phyloP scores from a whole-genome alignment of 2,797 vertebrate genomes.

The Tadarida brasiliensis region DNA sequence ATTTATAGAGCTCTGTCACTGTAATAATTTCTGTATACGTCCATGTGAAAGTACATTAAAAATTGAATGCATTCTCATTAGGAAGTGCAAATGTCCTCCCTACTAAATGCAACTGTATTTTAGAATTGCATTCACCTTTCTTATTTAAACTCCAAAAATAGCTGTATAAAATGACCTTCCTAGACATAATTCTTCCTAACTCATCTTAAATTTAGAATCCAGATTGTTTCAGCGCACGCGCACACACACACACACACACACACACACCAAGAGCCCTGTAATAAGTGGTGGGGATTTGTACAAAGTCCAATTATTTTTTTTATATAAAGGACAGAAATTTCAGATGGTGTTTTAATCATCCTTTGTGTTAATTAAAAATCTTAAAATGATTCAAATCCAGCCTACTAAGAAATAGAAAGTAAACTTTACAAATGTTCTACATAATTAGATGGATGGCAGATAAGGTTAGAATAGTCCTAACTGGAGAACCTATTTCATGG shows the following conservation, averaged over 20 bases:
- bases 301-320: background rate
- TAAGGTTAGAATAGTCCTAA: background rate
- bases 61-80: background rate
- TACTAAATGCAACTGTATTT: background rate
- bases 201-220: background rate
- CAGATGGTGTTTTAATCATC: background rate
- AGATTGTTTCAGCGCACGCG: background rate
- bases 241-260: too few species aligned
- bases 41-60: background rate
- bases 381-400: background rate
- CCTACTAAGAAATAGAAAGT: background rate
- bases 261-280: background rate
- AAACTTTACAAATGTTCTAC: background rate
- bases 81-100: background rate
- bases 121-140: background rate
- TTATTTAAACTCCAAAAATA: background rate
- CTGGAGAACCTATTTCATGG: background rate
- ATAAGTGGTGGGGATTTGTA: background rate
- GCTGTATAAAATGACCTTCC: background rate
- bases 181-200: background rate
- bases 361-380: background rate
- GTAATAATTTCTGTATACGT: background rate
- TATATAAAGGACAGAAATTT: background rate
- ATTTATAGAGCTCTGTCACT: background rate
- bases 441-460: background rate